phyloP scores from a whole-genome alignment of 2,113 vertebrate species.

The Nesogale talazaci region DNA sequence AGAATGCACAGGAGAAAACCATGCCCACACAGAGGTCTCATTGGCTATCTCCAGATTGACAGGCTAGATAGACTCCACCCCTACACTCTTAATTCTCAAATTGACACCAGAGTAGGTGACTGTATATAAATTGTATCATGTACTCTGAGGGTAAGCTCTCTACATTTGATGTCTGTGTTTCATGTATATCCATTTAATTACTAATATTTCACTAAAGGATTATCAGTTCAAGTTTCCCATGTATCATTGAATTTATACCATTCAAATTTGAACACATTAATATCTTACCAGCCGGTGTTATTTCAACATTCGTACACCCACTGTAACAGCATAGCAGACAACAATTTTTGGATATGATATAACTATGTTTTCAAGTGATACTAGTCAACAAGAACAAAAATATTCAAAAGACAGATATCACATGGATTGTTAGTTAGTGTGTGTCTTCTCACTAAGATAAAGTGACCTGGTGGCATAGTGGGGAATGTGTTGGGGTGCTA shows the following conservation, averaged over 20 bases:
- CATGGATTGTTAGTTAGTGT: conserved; percentile 36
- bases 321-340: background rate
- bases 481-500: no score
- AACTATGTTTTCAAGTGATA: background rate
- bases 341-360: background rate
- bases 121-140: background rate
- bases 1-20: no score
- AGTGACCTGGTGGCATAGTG: no score
- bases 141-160: background rate
- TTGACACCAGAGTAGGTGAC: no score
- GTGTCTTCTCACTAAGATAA: background rate
- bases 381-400: conserved; percentile 17
- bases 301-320: background rate
- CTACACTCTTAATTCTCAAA: no score
- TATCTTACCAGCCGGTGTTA: background rate
- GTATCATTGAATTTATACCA: background rate
- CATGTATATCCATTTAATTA: background rate
- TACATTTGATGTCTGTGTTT: background rate
- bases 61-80: no score
- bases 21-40: no score
- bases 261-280: background rate
- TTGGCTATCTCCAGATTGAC: no score
- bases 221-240: background rate
- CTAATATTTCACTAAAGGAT: background rate
- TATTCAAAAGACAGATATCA: conserved; percentile 29